These are phyloP conservation scores for Pelmatolapia mariae DNA, from an alignment of 2,113 vertebrate species.

Conservation along the genomic window DNA sequence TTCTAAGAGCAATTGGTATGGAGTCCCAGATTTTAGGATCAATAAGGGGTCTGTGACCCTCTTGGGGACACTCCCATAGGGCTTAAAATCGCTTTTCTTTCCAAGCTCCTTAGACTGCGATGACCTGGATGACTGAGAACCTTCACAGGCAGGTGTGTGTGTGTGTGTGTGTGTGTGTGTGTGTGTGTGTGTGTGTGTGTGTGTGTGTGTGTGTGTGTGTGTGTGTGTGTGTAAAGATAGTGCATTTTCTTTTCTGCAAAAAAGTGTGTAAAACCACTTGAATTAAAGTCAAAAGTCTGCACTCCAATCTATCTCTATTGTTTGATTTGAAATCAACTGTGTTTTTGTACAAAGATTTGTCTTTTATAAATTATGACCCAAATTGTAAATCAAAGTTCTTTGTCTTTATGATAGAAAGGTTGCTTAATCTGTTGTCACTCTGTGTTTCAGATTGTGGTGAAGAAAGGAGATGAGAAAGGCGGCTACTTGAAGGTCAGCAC, in stretches of 20 bases:
- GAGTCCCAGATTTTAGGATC: background rate
- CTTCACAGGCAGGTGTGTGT: background rate
- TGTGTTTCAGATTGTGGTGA: constrained; percentile 85
- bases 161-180: background rate
- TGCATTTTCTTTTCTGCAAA: background rate
- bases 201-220: background rate
- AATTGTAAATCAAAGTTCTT: background rate
- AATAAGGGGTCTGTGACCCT: background rate
- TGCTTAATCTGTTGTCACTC: background rate
- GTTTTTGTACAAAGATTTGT: background rate
- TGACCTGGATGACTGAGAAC: background rate
- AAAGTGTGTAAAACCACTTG: background rate
- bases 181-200: background rate
- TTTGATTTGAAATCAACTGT: background rate
- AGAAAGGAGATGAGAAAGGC: constrained; percentile 92
- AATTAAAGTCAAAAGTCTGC: background rate
- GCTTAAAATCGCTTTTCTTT: background rate
- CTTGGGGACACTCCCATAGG: background rate
- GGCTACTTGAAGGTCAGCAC: constrained; percentile 96
- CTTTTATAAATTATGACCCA: background rate
- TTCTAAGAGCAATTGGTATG: background rate
- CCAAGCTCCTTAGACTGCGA: background rate
- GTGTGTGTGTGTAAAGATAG: accelerated
- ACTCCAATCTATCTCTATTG: background rate
- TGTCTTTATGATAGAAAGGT: background rate